phyloP scores from a whole-genome alignment of 1,140 invertebrate genomes.

The Sinonovacula constricta region DNA sequence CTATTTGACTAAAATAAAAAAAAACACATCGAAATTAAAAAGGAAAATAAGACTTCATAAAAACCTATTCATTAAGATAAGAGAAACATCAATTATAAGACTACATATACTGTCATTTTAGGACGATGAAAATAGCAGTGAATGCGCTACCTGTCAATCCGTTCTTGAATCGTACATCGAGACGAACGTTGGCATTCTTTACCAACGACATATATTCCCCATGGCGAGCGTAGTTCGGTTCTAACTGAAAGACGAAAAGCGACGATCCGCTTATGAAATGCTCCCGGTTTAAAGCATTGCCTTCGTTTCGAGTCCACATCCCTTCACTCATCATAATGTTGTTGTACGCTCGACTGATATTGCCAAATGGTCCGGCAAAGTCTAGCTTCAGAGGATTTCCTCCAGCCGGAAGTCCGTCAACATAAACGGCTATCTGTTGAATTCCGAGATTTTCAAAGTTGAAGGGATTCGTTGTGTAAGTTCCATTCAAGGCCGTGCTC shows the following conservation, averaged over 20 bases:
- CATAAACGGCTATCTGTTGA: conserved; percentile 27
- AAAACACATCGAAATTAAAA: too few species aligned
- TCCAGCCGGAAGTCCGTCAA: conserved; percentile 31
- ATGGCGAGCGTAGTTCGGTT: conserved; percentile 33
- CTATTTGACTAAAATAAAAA: too few species aligned
- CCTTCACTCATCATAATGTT: conserved; percentile 17
- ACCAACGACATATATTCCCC: conserved; percentile 14
- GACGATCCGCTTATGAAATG: conserved; percentile 27
- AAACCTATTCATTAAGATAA: too few species aligned
- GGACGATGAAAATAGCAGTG: too few species aligned
- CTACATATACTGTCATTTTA: too few species aligned
- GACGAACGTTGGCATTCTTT: conserved; percentile 19
- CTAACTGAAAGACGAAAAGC: conserved; percentile 44
- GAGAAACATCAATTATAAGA: too few species aligned
- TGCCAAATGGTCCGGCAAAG: conserved; percentile 7
- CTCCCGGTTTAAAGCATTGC: conserved; percentile 11
- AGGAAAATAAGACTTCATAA: too few species aligned
- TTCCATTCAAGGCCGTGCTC: conserved; percentile 1
- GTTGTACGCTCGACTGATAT: conserved; percentile 4
- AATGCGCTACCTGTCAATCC: background rate
- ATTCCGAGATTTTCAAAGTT: conserved; percentile 39
- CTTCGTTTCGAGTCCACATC: conserved; percentile 37
- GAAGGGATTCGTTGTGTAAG: conserved; percentile 32
- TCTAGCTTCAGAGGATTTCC: conserved; percentile 44
- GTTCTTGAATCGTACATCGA: conserved; percentile 10